A percentile compares a stretch with the other conserved stretches of the same genome.
phyloP scores from a whole-genome alignment of 2,797 vertebrate genomes.

The Coranthus polyacanthus region DNA sequence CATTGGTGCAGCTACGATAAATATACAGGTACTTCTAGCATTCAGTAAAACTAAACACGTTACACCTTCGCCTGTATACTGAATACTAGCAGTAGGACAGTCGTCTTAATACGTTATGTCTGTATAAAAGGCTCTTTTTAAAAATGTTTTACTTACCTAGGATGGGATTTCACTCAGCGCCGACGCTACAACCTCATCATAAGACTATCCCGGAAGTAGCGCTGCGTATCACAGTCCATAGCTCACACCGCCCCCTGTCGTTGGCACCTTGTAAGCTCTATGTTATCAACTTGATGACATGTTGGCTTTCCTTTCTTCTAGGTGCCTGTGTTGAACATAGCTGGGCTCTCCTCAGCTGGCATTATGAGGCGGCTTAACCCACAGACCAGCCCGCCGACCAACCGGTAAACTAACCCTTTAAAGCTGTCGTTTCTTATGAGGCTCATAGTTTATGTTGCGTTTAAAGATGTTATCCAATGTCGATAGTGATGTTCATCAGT shows the following conservation, averaged over 20 bases:
- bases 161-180: background rate
- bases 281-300: too few species aligned
- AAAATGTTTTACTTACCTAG: slow-evolving; percentile 24
- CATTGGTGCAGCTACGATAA: too few species aligned
- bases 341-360: background rate
- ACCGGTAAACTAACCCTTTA: slow-evolving; percentile 7
- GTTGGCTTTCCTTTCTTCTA: background rate
- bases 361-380: background rate
- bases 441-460: too few species aligned
- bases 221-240: too few species aligned
- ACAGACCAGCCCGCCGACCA: background rate
- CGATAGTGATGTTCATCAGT: background rate
- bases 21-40: too few species aligned
- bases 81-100: too few species aligned
- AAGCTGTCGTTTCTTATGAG: background rate
- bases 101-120: too few species aligned
- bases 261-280: background rate
- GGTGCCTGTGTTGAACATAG: slow-evolving; percentile 33
- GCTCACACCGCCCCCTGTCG: slow-evolving; percentile 51
- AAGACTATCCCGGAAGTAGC: slow-evolving; percentile 60
- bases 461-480: too few species aligned
- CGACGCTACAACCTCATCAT: background rate
- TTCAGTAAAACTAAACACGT: too few species aligned
- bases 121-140: background rate
- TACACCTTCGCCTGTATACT: too few species aligned